Evolutionary conservation across 2,888 invertebrate genomes (phyloP).

Genomic region (Ornithoptera priamus): DNA sequence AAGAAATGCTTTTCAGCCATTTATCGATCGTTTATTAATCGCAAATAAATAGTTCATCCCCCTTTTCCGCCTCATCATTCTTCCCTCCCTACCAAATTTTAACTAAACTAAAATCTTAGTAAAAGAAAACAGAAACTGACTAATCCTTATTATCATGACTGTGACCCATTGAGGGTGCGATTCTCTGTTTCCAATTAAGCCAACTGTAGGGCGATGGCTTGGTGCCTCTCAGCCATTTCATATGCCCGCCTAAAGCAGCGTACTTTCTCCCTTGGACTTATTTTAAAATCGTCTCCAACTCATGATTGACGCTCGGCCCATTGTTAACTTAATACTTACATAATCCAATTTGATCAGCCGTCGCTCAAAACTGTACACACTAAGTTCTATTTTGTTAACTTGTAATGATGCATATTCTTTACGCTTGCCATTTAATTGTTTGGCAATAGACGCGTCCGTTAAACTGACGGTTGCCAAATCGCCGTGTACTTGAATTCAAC

Average conservation of each 20-base stretch:
- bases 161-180: constrained; percentile 45
- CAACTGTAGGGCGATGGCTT: constrained; percentile 45
- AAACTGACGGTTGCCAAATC: constrained; percentile 56
- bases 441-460: constrained; percentile 64
- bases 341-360: constrained; percentile 69
- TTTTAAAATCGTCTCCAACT: constrained; percentile 75
- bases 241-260: constrained; percentile 54
- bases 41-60: too few species aligned
- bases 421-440: constrained; percentile 76
- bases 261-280: constrained; percentile 75
- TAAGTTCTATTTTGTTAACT: constrained; percentile 69
- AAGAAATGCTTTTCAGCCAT: too few species aligned
- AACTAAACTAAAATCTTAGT: too few species aligned
- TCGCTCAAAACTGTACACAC: constrained; percentile 65
- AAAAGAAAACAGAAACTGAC: neutral
- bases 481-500: constrained; percentile 9
- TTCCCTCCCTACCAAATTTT: too few species aligned
- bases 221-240: constrained; percentile 42
- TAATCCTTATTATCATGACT: neutral
- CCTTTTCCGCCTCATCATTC: too few species aligned
- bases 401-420: constrained; percentile 74
- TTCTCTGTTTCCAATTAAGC: constrained; percentile 57
- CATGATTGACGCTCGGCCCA: constrained; percentile 66
- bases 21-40: too few species aligned
- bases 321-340: constrained; percentile 68